These are phyloP conservation scores for Dryas iulia DNA, from an alignment of 1,140 invertebrate species.

Conservation along the genomic window DNA sequence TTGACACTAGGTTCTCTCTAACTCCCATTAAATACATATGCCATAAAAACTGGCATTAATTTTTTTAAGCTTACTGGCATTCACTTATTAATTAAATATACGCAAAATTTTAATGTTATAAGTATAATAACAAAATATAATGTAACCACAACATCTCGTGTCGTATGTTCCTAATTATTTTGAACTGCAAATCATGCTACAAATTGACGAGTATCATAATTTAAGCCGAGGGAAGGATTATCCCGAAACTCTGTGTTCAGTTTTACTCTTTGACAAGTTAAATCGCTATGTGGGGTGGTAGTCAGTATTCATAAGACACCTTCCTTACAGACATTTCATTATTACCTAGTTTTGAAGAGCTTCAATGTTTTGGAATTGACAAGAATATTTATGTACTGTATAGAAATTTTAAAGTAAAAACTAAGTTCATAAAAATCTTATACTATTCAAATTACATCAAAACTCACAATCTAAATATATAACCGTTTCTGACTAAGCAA, in stretches of 20 bases:
- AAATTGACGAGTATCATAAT: constrained; percentile 56
- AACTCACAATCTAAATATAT: no score
- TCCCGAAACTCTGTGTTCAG: constrained; percentile 47
- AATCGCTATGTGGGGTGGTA: constrained; percentile 53
- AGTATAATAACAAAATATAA: not conserved
- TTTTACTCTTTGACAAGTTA: constrained; percentile 72
- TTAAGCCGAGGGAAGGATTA: constrained; percentile 56
- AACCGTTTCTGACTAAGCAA: no score
- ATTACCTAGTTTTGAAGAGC: constrained; percentile 31
- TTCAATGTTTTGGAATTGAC: not conserved
- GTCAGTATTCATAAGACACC: constrained; percentile 70
- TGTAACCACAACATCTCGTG: not conserved
- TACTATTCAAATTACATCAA: no score
- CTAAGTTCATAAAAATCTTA: no score
- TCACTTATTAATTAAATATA: not conserved
- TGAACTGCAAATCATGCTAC: constrained; percentile 45
- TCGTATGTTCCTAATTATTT: constrained; percentile 21
- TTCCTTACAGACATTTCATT: constrained; percentile 63
- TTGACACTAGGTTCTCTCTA: no score
- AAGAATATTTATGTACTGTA: not conserved
- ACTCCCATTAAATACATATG: no score
- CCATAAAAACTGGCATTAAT: no score
- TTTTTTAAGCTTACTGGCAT: no score
- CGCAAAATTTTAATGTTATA: not conserved
- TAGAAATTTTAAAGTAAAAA: no score